Evolutionary conservation across 2,888 invertebrate genomes (phyloP).

Genomic region (Leptinotarsa juncta): DNA sequence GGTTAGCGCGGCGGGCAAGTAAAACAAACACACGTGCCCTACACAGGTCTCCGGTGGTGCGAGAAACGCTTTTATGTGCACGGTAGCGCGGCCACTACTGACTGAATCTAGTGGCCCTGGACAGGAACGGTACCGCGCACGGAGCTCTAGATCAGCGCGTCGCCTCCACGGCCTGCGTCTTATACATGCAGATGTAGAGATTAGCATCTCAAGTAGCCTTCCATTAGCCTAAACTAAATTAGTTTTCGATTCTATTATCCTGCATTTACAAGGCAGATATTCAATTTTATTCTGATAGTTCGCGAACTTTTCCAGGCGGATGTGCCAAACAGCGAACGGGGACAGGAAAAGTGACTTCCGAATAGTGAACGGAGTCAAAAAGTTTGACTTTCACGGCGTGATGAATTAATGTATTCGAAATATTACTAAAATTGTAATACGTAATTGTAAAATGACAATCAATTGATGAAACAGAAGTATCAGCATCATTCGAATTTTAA

Average conservation of each 20-base stretch:
- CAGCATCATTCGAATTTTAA: no score
- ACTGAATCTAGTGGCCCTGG: constrained; percentile 52
- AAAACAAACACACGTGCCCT: constrained; percentile 37
- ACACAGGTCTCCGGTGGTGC: constrained; percentile 33
- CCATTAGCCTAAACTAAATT: constrained; percentile 51
- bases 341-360: background rate
- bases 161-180: constrained; percentile 49
- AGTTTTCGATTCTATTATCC: constrained; percentile 49
- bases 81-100: constrained; percentile 55
- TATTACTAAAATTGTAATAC: no score
- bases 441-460: no score
- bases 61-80: constrained; percentile 24
- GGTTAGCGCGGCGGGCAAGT: background rate
- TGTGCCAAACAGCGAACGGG: background rate
- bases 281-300: constrained; percentile 9
- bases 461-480: no score
- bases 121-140: constrained; percentile 44
- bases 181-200: constrained; percentile 52
- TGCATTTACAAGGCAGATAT: constrained; percentile 16
- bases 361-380: background rate
- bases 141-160: constrained; percentile 35
- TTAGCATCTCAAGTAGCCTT: constrained; percentile 52
- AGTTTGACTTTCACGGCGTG: background rate
- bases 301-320: background rate
- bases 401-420: no score